Evolutionary conservation across 1,140 invertebrate genomes (phyloP).

Genomic region (Hydropsyche tenuis): DNA sequence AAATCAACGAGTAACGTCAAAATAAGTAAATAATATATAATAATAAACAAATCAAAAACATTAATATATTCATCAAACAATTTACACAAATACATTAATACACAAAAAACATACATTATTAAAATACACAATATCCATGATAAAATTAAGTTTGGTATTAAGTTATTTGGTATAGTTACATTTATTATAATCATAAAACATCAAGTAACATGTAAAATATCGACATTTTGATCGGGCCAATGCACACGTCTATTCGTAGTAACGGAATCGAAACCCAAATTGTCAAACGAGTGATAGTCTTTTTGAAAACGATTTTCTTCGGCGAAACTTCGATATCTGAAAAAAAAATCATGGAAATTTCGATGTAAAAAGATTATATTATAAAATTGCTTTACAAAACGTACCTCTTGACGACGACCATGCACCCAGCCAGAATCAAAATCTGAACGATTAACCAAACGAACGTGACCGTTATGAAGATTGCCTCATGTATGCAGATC

Average conservation of each 20-base stretch:
- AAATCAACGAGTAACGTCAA: too few species aligned
- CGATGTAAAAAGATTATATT: neutral
- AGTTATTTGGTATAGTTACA: conserved; percentile 4
- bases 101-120: neutral
- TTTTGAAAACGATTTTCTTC: conserved; percentile 59
- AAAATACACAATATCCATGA: neutral
- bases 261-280: conserved; percentile 59
- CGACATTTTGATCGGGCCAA: conserved; percentile 61
- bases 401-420: conserved; percentile 60
- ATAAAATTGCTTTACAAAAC: neutral
- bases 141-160: conserved; percentile 9
- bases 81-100: neutral
- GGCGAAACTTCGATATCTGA: conserved; percentile 59
- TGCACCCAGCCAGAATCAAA: conserved; percentile 58
- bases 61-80: conserved; percentile 27
- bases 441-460: conserved; percentile 60
- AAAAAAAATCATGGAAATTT: conserved; percentile 21
- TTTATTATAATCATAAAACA: neutral
- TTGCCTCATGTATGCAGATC: conserved; percentile 60
- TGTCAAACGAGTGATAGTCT: conserved; percentile 62
- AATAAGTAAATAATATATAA: neutral
- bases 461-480: conserved; percentile 57
- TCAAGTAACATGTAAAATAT: conserved; percentile 52
- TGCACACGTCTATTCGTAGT: conserved; percentile 60
- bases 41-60: conserved; percentile 2